Conservation (phyloP, 2,888 invertebrate species). For the Zygothrica quintamaculata region DNA sequence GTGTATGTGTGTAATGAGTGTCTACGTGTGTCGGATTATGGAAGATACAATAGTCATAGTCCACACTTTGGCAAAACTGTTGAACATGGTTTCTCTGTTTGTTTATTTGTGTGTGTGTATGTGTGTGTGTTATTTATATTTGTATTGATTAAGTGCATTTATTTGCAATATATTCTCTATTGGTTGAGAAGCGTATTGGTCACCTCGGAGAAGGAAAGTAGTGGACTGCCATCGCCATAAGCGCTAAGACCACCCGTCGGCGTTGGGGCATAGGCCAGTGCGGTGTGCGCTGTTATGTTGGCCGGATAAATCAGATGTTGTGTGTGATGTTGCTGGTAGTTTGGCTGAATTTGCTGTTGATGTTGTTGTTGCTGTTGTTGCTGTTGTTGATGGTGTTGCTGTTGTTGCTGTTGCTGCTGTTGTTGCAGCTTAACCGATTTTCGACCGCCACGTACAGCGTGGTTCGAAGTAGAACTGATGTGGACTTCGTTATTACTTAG, state of each 20-base stretch:
- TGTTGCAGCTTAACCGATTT: slow-evolving; percentile 49
- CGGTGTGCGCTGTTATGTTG: slow-evolving; percentile 84
- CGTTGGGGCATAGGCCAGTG: slow-evolving; percentile 85
- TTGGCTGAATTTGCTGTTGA: slow-evolving; percentile 50
- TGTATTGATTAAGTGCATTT: background rate
- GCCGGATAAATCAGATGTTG: slow-evolving; percentile 76
- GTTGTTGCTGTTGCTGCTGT: slow-evolving; percentile 62
- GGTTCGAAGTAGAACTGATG: slow-evolving; percentile 37
- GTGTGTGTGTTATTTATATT: slow-evolving; percentile 1
- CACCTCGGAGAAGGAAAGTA: slow-evolving; percentile 91
- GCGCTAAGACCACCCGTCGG: slow-evolving; percentile 81
- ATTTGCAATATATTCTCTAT: slow-evolving; percentile 76
- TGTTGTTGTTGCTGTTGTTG: slow-evolving; percentile 46
- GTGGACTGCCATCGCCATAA: slow-evolving; percentile 88
- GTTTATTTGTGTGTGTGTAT: slow-evolving; percentile 20
- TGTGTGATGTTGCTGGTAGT: slow-evolving; percentile 63
- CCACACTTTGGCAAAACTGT: slow-evolving; percentile 84
- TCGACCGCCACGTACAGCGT: slow-evolving; percentile 36
- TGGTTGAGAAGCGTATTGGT: slow-evolving; percentile 90
- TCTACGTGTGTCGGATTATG: slow-evolving; percentile 69
- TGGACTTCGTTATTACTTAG: slow-evolving; percentile 43
- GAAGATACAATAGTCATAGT: slow-evolving; percentile 84
- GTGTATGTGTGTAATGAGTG: slow-evolving; percentile 21
- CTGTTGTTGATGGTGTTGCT: slow-evolving; percentile 23
- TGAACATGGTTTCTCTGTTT: slow-evolving; percentile 58